phyloP scores from a whole-genome alignment of 2,797 vertebrate genomes.

The Pipistrellus kuhlii region DNA sequence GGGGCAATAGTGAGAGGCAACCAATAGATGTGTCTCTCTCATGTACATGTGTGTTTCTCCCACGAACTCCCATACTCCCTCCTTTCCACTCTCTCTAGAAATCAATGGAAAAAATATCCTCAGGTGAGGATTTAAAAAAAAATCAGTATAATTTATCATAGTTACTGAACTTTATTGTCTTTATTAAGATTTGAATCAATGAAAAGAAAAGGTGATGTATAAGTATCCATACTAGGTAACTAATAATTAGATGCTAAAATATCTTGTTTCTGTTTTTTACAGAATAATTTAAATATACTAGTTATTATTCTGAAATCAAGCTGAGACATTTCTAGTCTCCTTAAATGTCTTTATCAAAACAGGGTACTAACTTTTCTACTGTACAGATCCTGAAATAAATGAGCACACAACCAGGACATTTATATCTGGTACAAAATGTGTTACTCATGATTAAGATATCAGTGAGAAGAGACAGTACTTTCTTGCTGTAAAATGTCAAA shows the following conservation, averaged over 20 bases:
- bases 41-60: too few relatives aligned
- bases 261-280: neutral
- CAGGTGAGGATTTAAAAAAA: neutral
- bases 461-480: neutral
- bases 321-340: neutral
- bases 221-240: neutral
- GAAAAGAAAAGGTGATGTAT: neutral
- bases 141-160: neutral
- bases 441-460: slow-evolving; percentile 7
- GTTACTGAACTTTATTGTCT: neutral
- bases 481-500: slow-evolving; percentile 25
- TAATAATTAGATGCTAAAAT: neutral
- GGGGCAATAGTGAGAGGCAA: too few relatives aligned
- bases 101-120: too few relatives aligned
- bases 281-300: neutral
- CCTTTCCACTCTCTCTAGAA: too few relatives aligned
- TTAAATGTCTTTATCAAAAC: neutral
- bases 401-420: neutral
- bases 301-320: slow-evolving; percentile 19
- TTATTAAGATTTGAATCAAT: neutral
- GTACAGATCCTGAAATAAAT: neutral
- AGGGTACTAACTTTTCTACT: neutral
- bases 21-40: too few relatives aligned
- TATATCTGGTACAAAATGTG: neutral
- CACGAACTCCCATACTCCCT: accelerated